Conservation (phyloP, 1,140 invertebrate species). For the Zaprionus vittiger region DNA sequence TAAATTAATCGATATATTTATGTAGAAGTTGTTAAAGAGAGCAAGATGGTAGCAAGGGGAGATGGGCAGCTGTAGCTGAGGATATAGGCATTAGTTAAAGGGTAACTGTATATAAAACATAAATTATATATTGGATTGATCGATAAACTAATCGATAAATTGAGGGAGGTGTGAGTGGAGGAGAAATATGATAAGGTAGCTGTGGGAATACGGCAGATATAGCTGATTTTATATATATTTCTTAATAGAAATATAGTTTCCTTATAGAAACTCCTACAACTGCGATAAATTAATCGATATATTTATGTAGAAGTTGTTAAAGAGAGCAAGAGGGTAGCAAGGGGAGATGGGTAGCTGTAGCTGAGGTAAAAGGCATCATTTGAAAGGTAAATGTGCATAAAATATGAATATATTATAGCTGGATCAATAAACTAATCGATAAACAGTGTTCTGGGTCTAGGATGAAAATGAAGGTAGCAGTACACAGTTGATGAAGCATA, state of each 20-base stretch:
- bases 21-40: background rate
- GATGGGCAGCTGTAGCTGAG: background rate
- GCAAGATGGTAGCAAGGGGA: too few relatives aligned
- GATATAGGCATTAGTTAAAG: too few relatives aligned
- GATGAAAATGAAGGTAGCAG: too few relatives aligned
- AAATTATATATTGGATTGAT: too few relatives aligned
- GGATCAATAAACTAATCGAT: too few relatives aligned
- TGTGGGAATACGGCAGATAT: too few relatives aligned
- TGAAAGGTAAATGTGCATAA: too few relatives aligned
- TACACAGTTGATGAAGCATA: too few relatives aligned
- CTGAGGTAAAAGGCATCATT: background rate
- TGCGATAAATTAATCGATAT: background rate
- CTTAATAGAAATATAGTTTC: fast-evolving
- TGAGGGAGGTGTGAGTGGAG: background rate
- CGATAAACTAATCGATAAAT: constrained; percentile 13
- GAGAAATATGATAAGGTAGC: background rate
- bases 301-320: background rate
- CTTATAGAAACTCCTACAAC: background rate
- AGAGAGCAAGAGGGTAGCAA: background rate
- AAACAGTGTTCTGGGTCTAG: too few relatives aligned
- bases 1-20: background rate
- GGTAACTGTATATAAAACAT: too few relatives aligned
- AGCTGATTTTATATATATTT: too few relatives aligned
- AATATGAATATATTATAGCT: too few relatives aligned
- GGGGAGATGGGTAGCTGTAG: background rate